Evolutionary conservation across 2,797 vertebrate species (phyloP).

Genomic region (Gastrophryne carolinensis): DNA sequence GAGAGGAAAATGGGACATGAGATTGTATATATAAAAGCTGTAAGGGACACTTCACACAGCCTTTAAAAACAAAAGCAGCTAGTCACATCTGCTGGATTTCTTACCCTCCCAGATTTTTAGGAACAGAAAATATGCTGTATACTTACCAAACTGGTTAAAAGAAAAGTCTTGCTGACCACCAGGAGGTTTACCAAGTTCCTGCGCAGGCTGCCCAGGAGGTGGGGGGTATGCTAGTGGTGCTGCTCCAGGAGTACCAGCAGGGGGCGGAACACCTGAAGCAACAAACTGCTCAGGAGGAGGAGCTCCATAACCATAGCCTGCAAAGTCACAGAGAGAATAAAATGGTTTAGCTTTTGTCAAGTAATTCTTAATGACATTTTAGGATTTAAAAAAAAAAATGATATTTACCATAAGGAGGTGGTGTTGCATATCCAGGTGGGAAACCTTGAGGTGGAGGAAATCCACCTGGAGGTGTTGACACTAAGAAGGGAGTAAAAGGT

Average conservation of each 20-base stretch:
- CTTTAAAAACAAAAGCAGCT: constrained; percentile 2
- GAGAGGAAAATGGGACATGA: neutral
- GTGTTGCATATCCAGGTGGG: constrained; percentile 91
- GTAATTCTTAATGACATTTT: neutral
- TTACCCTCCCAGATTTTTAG: constrained; percentile 21
- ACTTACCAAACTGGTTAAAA: constrained; percentile 98
- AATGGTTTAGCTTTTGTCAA: neutral
- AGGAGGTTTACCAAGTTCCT: constrained; percentile 96
- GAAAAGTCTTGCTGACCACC: constrained; percentile 94
- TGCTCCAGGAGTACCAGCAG: constrained; percentile 89
- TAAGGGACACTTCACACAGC: constrained; percentile 1
- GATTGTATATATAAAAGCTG: neutral
- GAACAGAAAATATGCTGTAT: constrained; percentile 7
- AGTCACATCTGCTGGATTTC: neutral
- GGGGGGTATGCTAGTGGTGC: constrained; percentile 89
- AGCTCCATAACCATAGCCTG: constrained; percentile 93
- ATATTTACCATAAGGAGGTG: constrained; percentile 94
- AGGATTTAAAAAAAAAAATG: neutral
- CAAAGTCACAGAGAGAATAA: constrained; percentile 27
- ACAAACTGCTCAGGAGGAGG: constrained; percentile 92
- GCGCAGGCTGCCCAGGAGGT: constrained; percentile 89
- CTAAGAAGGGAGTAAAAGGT: constrained; percentile 93
- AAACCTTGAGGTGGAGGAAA: constrained; percentile 95
- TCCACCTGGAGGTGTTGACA: constrained; percentile 88
- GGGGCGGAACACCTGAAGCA: constrained; percentile 89